Base-by-base conservation (phyloP, 2,888 invertebrate species). In the Alsophila aescularia region DNA sequence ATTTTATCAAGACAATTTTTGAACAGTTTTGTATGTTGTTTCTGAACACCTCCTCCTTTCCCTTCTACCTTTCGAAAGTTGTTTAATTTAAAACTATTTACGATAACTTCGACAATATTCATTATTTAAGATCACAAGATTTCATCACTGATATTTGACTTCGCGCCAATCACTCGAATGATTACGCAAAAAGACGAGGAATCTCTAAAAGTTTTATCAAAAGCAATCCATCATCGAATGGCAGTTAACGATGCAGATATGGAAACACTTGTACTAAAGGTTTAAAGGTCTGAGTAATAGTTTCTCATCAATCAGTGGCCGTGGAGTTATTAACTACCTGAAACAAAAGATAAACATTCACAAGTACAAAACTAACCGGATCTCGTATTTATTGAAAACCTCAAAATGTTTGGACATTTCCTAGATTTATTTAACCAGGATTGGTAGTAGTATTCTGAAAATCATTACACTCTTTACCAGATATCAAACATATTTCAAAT, bases 251-350 rank as follows among this genome's bases (percentile, higher is more conserved):
- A 72, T 73, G 56, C 64, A 73, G 88, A 90, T 90, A 89, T 89
- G 89, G 81, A 81, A 72, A 75, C 72, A 73, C 75, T 87, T 89
- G 89, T 89, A 89, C 88, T 89, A 85, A 72, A 68, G 77, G 81
- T 84, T 78, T 59, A 29, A 39, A 42, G 37, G 64, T 70, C 75
- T 75, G 66, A 66, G 69, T 69, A 72, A 69, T 65, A 69, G 72
- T 69, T 70, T 66, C 71, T 73, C 72, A 73, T 68, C 63, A 63
- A 73, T 72, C 68, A 64, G 66, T 67, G 70, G 62, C 59, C 69
- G 65, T 52, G 56, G 56, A 68, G 62, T 66, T 63, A 58, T 69
- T 72, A 73, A 73, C 81, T 85, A 88, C 85, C 87, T 88, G 86
- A 14, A 79, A 79, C 51, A 58, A 55, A 64, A 36, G n/a, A 24